Evolutionary conservation across 1,140 invertebrate species (phyloP), one percentile per base, ranked within the genome.

Genomic region (Oscheius sp.): DNA sequence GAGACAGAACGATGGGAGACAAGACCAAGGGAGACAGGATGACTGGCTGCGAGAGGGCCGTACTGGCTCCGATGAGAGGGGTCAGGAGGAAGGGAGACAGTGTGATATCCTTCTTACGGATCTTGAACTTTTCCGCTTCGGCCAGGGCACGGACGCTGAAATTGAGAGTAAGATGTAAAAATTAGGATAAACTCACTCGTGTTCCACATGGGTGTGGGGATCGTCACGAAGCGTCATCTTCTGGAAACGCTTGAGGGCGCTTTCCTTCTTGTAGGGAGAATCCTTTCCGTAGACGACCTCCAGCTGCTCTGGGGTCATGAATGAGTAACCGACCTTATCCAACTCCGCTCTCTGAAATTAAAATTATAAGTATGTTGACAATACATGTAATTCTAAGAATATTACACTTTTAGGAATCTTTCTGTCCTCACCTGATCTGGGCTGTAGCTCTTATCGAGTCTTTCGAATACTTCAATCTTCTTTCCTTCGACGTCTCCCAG

Each of bases 391-490:
- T n/a, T 15, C 31, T 18, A 49, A 36, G 18, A 15, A 52, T 61
- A 74, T n/a, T 20, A 26, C n/a, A 78, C 20, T 34, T n/a, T 42
- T 20, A 74, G 28, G 20, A 38, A 72, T 28, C 31, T 38, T 70
- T 18, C 55, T n/a, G n/a, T 68, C 45, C 65, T 77, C 55, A 82
- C 78, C 46, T 82, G 80, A 31, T 82, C 66, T 32, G 74, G 70
- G 13, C 61, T 74, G 66, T 83, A 78, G 1, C 63, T 69, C 10
- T 65, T 65, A 23, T 67, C 59, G 4, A 82, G 67, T 18, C 64
- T 49, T 42, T 81, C 81, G 35, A 74, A 81, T 13, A 76, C 62
- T 35, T 83, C 80, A 29, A 80, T 74, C 58, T 82, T 83, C 3
- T 68, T 35, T 15, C 34, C 73, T 55, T 82, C 82, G 20, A 72